Conservation (phyloP, 1,140 invertebrate genomes). For the Chymomyza costata region DNA sequence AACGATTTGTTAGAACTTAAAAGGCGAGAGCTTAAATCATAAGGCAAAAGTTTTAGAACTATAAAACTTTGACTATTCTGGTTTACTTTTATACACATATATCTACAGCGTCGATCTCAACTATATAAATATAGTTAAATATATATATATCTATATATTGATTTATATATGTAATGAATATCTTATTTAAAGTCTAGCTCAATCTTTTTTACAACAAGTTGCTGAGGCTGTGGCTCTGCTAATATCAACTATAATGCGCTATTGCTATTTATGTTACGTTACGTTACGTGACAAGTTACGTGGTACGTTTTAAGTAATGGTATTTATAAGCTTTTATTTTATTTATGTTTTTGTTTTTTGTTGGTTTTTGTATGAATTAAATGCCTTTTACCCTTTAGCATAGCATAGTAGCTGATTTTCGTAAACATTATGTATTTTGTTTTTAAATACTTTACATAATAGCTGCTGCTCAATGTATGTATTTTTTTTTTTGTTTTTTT, state of each 20-base stretch:
- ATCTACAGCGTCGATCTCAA: conserved; percentile 49
- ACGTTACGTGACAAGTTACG: conserved; percentile 45
- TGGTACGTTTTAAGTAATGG: conserved; percentile 27
- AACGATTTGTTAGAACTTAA: too few species aligned
- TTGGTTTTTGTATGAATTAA: conserved; percentile 50
- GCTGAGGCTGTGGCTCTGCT: conserved; percentile 39
- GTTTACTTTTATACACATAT: conserved; percentile 54
- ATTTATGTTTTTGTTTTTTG: conserved; percentile 10
- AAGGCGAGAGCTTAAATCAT: conserved; percentile 54
- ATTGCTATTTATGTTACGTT: conserved; percentile 69
- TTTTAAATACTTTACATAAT: background rate
- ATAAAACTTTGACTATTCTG: conserved; percentile 2
- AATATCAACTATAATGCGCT: conserved; percentile 51
- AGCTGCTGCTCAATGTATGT: conserved; percentile 25
- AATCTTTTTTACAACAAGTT: conserved; percentile 63
- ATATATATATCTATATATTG: conserved; percentile 43
- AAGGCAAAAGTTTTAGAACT: conserved; percentile 4
- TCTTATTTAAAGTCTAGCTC: conserved; percentile 62
- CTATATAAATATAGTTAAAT: conserved; percentile 41
- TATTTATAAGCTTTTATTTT: conserved; percentile 52
- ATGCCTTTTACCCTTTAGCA: conserved; percentile 71
- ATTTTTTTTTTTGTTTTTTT: conserved; percentile 45
- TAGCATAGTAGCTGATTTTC: too few species aligned
- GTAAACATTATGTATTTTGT: too few species aligned
- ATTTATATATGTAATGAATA: conserved; percentile 30